phyloP scores from a whole-genome alignment of 2,888 invertebrate species.

The Drosophila acutilabella region DNA sequence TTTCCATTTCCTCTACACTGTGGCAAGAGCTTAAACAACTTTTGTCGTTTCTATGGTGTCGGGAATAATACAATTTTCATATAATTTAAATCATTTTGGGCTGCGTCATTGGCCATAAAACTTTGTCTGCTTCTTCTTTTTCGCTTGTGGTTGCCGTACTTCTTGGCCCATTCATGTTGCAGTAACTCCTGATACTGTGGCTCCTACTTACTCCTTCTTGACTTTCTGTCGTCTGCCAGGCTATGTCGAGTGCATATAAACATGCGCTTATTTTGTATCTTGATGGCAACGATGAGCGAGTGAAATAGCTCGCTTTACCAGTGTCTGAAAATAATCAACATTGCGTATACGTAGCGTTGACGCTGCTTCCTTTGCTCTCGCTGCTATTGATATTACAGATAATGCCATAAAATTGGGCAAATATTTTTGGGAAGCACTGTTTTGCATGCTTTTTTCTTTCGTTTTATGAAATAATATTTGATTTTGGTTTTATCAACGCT shows the following conservation, averaged over 20 bases:
- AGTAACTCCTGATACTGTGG: slow-evolving; percentile 24
- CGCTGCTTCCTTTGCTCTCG: slow-evolving; percentile 14
- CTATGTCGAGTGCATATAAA: slow-evolving; percentile 53
- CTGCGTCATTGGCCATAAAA: slow-evolving; percentile 63
- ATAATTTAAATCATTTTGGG: slow-evolving; percentile 74
- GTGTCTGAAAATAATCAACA: slow-evolving; percentile 55
- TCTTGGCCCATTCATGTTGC: slow-evolving; percentile 31
- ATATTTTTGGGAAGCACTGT: slow-evolving; percentile 57
- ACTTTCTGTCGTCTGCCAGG: neutral
- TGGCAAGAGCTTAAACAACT: slow-evolving; percentile 21
- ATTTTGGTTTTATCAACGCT: slow-evolving; percentile 46
- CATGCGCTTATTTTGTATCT: slow-evolving; percentile 72
- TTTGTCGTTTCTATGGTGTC: slow-evolving; percentile 23
- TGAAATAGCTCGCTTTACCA: slow-evolving; percentile 14
- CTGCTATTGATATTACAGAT: slow-evolving; percentile 63
- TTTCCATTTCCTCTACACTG: neutral
- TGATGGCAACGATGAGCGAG: slow-evolving; percentile 37
- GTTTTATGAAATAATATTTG: slow-evolving; percentile 48
- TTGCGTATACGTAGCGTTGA: slow-evolving; percentile 67
- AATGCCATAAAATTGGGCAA: slow-evolving; percentile 69
- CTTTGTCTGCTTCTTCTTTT: slow-evolving; percentile 55
- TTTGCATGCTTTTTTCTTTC: slow-evolving; percentile 33
- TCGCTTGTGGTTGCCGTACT: slow-evolving; percentile 6
- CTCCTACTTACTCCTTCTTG: neutral
- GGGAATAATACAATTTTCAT: slow-evolving; percentile 71